Evolutionary conservation across 2,888 invertebrate species (phyloP), one percentile per base, ranked within the genome.

Genomic region (Philopedon plagiatum): DNA sequence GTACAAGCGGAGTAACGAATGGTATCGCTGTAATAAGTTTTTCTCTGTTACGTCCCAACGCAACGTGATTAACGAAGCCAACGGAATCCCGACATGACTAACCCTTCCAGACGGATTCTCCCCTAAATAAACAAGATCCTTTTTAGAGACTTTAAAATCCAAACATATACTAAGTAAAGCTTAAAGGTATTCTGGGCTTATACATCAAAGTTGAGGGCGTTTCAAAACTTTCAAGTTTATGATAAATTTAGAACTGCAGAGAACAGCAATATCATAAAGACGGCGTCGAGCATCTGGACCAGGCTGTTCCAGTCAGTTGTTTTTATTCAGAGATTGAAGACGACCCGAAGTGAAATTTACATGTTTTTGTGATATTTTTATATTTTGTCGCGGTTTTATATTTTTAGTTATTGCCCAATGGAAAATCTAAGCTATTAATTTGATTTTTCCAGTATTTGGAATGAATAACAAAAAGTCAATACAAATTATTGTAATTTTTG

Each of bases 231-330:
- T 71, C 71, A 71, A 71, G 71, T 71, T 71, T 71, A 71, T 54
- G 57, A 57, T 71, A 71, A 71, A 65, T 65, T 60, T 71, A 71
- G 71, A 71, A 65, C 44, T 60, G 49, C 58, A 54, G 26, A 39
- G 65, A 71, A 32, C 60, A 44, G 34, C 39, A 26, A 29, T 23
- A 49, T 46, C 54, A 66, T 58, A 66, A 65, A 65, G 62, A 66
- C 66, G 46, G 66, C 66, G 72, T 54, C 67, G 54, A 49, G 72
- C 72, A 72, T 72, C 72, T 72, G 72, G 72, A 72, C 67, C 72
- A 72, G 62, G 32, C 65, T 56, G 62, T 56, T 65, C 39, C 58
- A 65, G 56, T 62, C 72, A 72, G 72, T 67, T 66, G 67, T 72
- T 63, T 61, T 65, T 39, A 49, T 66, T 34, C 66, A 51, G 18